These are phyloP conservation scores for Oscheius sp. DNA, from an alignment of 2,888 invertebrate species.

Conservation along the genomic window DNA sequence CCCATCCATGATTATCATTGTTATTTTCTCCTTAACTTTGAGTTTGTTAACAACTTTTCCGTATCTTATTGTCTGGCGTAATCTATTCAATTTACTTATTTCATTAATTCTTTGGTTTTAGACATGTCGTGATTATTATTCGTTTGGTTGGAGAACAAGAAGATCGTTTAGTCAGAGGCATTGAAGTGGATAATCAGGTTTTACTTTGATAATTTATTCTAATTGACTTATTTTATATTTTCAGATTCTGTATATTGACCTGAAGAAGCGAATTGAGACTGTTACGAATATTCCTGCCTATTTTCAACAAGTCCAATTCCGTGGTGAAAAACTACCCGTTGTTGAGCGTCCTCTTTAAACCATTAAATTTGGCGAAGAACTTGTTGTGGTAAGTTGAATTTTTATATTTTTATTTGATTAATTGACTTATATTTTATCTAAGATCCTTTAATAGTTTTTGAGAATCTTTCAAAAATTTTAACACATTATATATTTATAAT, in stretches of 20 bases:
- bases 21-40: not conserved
- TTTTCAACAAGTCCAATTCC: slow-evolving; percentile 7
- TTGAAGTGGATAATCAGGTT: slow-evolving; percentile 26
- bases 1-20: slow-evolving; percentile 1
- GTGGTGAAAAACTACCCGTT: not conserved
- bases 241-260: slow-evolving; percentile 27
- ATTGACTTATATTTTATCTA: no score
- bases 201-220: slow-evolving; percentile 30
- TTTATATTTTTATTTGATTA: no score
- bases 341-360: not conserved
- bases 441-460: no score
- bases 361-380: not conserved
- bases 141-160: slow-evolving; percentile 29
- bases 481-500: no score
- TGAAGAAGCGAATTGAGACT: slow-evolving; percentile 27
- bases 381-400: slow-evolving; percentile 4
- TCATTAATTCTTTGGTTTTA: slow-evolving; percentile 3
- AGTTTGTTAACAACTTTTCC: no score
- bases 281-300: not conserved
- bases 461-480: no score
- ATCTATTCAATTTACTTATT: slow-evolving; percentile 20
- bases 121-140: slow-evolving; percentile 13
- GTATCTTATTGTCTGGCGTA: not conserved
- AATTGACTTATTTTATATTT: slow-evolving; percentile 28
- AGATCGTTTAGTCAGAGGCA: slow-evolving; percentile 12